Evolutionary conservation across 2,888 invertebrate species (phyloP).

Genomic region (Monoplex corrugatus): DNA sequence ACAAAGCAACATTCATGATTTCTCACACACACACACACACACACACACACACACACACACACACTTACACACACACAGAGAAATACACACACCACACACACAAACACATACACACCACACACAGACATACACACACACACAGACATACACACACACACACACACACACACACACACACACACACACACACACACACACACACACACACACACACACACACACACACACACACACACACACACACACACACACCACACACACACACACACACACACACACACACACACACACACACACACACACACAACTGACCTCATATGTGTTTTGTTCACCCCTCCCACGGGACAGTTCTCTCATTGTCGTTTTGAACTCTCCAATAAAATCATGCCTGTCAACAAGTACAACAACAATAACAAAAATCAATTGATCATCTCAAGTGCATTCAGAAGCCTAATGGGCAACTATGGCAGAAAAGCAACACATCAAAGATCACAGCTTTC

Average conservation of each 20-base stretch:
- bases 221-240: neutral
- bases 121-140: neutral
- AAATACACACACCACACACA: neutral
- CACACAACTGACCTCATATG: constrained; percentile 69
- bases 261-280: neutral
- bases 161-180: neutral
- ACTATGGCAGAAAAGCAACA: too few relatives aligned
- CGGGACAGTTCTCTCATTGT: constrained; percentile 78
- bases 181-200: neutral
- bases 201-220: neutral
- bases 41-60: neutral
- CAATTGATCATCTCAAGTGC: too few relatives aligned
- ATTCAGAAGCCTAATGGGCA: too few relatives aligned
- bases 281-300: neutral
- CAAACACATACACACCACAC: neutral
- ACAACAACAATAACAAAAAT: neutral
- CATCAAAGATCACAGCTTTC: too few relatives aligned
- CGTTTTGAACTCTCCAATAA: constrained; percentile 83
- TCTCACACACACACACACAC: neutral
- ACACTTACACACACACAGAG: neutral
- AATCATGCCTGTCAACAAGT: constrained; percentile 77
- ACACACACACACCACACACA: neutral
- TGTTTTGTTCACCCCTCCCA: constrained; percentile 67
- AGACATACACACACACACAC: neutral
- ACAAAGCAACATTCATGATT: too few relatives aligned